Conservation (phyloP, 1,140 invertebrate genomes). For the Leptinotarsa texana region DNA sequence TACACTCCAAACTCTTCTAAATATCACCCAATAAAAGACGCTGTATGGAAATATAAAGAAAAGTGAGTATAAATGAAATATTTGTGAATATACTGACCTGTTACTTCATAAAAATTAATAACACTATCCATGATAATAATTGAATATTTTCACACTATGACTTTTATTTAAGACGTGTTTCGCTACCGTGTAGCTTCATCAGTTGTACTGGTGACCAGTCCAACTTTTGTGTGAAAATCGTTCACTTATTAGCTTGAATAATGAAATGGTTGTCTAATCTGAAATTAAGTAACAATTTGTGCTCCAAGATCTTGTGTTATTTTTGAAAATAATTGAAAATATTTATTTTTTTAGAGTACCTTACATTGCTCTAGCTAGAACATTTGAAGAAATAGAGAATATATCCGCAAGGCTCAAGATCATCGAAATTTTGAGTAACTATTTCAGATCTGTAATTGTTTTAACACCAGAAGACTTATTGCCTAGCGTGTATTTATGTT, state of each 20-base stretch:
- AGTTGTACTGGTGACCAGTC: no score
- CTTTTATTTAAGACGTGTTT: no score
- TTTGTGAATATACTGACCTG: constrained; percentile 22
- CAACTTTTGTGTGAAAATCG: neutral
- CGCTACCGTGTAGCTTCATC: no score
- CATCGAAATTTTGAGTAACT: constrained; percentile 92
- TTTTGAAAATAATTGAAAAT: constrained; percentile 18
- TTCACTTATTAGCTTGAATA: constrained; percentile 19
- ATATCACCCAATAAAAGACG: constrained; percentile 91
- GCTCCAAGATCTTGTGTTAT: neutral
- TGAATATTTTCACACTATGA: no score
- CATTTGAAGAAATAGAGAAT: constrained; percentile 89
- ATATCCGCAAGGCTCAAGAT: constrained; percentile 90
- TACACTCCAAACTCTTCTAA: constrained; percentile 79
- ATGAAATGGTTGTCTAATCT: neutral
- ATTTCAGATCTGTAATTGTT: constrained; percentile 88
- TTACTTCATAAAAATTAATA: no score
- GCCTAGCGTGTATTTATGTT: constrained; percentile 89
- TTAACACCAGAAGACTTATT: constrained; percentile 87
- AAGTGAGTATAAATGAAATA: constrained; percentile 60
- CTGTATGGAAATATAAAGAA: constrained; percentile 79
- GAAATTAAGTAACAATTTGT: neutral
- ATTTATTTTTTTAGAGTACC: constrained; percentile 72
- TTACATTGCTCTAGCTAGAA: constrained; percentile 88
- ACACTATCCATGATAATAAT: no score